Percentiles rank a stretch among this genome's conserved stretches.
Evolutionary conservation across 2,113 vertebrate genomes (phyloP).

Genomic region (Cinclus cinclus): DNA sequence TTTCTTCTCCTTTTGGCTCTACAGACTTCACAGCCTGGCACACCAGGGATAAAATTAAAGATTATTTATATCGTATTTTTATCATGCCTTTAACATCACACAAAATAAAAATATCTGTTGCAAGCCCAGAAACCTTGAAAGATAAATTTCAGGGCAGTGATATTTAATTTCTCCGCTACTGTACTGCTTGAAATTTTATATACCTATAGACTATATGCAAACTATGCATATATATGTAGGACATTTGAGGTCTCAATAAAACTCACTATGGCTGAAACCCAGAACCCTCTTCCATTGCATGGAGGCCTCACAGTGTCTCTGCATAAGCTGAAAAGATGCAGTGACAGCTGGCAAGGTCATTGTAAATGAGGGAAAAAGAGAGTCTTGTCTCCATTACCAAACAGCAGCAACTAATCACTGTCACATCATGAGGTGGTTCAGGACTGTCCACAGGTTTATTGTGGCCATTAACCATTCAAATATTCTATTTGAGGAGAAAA

Average conservation of each 20-base stretch:
- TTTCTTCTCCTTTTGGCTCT: neutral
- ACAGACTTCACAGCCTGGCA: neutral
- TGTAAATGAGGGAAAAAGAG: conserved; percentile 66
- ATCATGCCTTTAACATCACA: neutral
- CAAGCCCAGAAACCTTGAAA: neutral
- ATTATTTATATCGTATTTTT: neutral
- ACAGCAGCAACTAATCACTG: conserved; percentile 55
- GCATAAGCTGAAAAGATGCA: conserved; percentile 43
- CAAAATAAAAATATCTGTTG: neutral
- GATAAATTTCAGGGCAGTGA: neutral
- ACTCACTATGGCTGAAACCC: neutral
- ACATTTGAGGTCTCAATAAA: neutral
- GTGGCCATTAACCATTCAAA: conserved; percentile 51
- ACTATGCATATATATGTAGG: neutral
- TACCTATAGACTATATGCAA: neutral
- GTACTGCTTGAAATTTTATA: neutral
- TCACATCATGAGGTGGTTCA: conserved; percentile 57
- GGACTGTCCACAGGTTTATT: conserved; percentile 59
- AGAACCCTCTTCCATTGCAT: neutral
- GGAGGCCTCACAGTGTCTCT: neutral
- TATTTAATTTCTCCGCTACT: neutral
- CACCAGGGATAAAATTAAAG: neutral
- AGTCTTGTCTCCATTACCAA: conserved; percentile 67
- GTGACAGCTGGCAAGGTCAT: conserved; percentile 60
- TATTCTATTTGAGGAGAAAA: conserved; percentile 27